phyloP scores from a whole-genome alignment of 2,888 invertebrate genomes.

The Drosophila nigritarsus region DNA sequence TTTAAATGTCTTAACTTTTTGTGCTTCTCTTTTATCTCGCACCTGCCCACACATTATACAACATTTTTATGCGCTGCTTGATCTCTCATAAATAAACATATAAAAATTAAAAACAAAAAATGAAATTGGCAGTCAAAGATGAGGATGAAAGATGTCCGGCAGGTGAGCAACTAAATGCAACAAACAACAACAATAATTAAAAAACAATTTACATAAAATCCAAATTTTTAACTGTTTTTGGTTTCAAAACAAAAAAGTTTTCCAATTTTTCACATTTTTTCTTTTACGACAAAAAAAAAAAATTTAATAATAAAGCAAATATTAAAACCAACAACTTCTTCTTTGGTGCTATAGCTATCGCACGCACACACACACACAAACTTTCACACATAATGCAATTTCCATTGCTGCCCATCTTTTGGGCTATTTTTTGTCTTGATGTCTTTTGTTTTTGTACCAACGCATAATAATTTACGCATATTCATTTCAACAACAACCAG shows the following conservation, averaged over 20 bases:
- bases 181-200: conserved; percentile 36
- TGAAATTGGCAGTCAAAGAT: conserved; percentile 87
- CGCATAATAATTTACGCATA: conserved; percentile 75
- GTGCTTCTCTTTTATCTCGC: conserved; percentile 65
- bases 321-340: conserved; percentile 43
- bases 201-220: conserved; percentile 8
- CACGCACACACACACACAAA: conserved; percentile 21
- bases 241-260: conserved; percentile 25
- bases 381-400: conserved; percentile 38
- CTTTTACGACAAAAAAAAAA: conserved; percentile 20
- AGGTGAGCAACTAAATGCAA: conserved; percentile 86
- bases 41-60: conserved; percentile 40
- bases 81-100: conserved; percentile 43
- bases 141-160: conserved; percentile 89
- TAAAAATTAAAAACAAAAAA: conserved; percentile 19
- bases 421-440: conserved; percentile 4
- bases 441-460: conserved; percentile 66
- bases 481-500: conserved; percentile 52
- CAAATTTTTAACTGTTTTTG: conserved; percentile 41
- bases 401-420: conserved; percentile 64
- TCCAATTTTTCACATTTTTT: conserved; percentile 24
- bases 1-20: conserved; percentile 62
- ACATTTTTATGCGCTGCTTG: conserved; percentile 68
- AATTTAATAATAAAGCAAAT: conserved; percentile 13
- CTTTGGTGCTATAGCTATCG: conserved; percentile 57